Base-by-base conservation (phyloP, 1,140 invertebrate genomes). In the Zaprionus tsacasi region DNA sequence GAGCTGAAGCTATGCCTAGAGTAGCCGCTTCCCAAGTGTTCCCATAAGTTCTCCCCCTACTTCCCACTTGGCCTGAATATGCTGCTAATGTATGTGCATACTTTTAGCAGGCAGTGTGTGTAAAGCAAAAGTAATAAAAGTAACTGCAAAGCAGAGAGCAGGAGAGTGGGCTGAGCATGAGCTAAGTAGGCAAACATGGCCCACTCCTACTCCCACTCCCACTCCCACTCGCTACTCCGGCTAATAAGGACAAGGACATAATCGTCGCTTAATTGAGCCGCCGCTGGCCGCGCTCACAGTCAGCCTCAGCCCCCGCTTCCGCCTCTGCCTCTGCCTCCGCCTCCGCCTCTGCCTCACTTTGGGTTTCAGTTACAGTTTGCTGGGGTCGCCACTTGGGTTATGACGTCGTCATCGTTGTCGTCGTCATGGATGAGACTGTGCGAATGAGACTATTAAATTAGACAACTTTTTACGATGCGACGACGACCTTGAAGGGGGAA, bases 401-500 rank as follows among this genome's bases (percentile, higher is more conserved):
- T 71, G 70, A 58, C 63, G 63, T 52, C 15, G 35, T 35, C 69
- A 54, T n/a, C n/a, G 15, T 11, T 11, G 40, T 15, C 52, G 40
- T n/a, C n/a, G 15, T 11, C 21, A 21, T 21, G 10, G 40, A 11
- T 27, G 48, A 63, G 59, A 65, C 54, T 71, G 56, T 65, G 60
- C 54, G 67, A 59, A 66, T 56, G 68, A 66, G 68, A 66, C 69
- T 54, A 50, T 71, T 64, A 66, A 72, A 70, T 64, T 64, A 56
- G 71, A 70, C 33, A 74, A 74, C 58, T 74, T 74, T 74, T 74
- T 74, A 74, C 65, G 66, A 70, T 21, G 45, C 40, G 45, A 1
- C 45, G 45, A 35, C 70, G 82, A 88, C 82, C 82, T 87, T 87
- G 82, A 88, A 74, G 58, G 55, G 56, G 57, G 12, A 38, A 61